Evolutionary conservation across 92 coral and sea anemone genomes (phyloP), one percentile per base, ranked within the genome.

Genomic region (Epizoanthus rinbou): DNA sequence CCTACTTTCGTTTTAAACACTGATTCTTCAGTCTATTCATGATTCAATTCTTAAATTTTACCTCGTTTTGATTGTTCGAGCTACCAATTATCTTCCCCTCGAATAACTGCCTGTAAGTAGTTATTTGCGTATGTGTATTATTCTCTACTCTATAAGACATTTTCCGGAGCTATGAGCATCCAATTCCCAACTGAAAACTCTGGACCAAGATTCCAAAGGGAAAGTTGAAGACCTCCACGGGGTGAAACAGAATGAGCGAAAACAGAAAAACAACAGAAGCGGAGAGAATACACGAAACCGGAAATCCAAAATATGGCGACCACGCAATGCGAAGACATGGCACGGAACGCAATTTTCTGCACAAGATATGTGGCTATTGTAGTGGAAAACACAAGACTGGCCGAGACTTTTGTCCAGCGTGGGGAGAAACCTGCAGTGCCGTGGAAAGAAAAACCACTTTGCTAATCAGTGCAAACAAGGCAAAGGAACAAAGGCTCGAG

Each of bases 321-420:
- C 15, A 31, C 23, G 57, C 79, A 15, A 24, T 85, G 73, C 33
- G 75, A 50, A 58, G 64, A 65, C 50, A 18, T 6, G 63, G 68
- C 18, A 16, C 54, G 16, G 41, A 63, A 58, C 75, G 57, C 53
- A 76, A 75, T 47, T 82, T 43, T 8, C 69, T 43, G 33, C 53
- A 54, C 23, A 85, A 85, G 79, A 33, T 76, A 64, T 85, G 83
- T 39, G 58, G 33, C 5, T 87, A 64, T 45, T 90, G 88, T 87
- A 84, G 93, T 8, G 37, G 84, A 24, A 80, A 84, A 35, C 88
- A 87, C 72, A 60, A 65, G 39, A 15, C 54, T 21, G 88, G 91
- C 62, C 62, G 71, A 69, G 69, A 84, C 45, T 69, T 47, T 22
- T 91, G 86, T 53, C 24, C 75, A 72, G 79, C 90, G 64, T 75